Base-by-base conservation (phyloP, 1,140 invertebrate species). In the Drosophila pruinosa region DNA sequence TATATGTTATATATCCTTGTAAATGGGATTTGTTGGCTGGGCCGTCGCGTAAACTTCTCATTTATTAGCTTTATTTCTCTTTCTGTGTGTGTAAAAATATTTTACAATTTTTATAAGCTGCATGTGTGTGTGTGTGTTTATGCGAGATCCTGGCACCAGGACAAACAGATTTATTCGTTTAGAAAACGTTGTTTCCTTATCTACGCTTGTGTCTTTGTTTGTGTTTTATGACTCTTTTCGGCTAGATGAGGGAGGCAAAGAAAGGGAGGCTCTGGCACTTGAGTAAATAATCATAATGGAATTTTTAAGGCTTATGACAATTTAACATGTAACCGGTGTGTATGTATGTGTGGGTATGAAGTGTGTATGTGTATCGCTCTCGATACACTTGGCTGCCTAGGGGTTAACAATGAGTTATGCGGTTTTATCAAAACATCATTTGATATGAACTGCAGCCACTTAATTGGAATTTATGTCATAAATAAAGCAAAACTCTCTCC, bases 281-380 rank as follows among this genome's bases (percentile, higher is more conserved):
- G 78, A 75, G 81, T 81, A 85, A 88, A 85, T 85, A 85, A 86
- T 85, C 73, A 86, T 88, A 85, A 85, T 85, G 81, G 82, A 86
- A 86, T 86, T 86, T 88, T 81, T 86, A 81, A 86, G 82, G 81
- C 82, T 86, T 88, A 75, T 70, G 82, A 77, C 77, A 86, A 81
- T 81, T 80, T 75, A 86, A 81, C 70, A 85, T 80, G 61, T 77
- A 74, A 59, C 57, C 71, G n/a, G n/a, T 67, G 31, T 48, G 41
- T 41, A 4, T 67, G n/a, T 22, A 17, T 63, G 14, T 19, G 21
- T 70, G 17, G 38, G 5, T 38, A 19, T 61, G n/a, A n/a, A n/a
- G 41, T 56, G 38, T 22, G 8, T 31, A 2, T 17, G 48, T 62
- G 45, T 24, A 34, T 14, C 15, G 28, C 14, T 0, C 31, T 24